Evolutionary conservation across 2,888 invertebrate genomes (phyloP), one percentile per base, ranked within the genome.

Genomic region (Cephalotes varians): DNA sequence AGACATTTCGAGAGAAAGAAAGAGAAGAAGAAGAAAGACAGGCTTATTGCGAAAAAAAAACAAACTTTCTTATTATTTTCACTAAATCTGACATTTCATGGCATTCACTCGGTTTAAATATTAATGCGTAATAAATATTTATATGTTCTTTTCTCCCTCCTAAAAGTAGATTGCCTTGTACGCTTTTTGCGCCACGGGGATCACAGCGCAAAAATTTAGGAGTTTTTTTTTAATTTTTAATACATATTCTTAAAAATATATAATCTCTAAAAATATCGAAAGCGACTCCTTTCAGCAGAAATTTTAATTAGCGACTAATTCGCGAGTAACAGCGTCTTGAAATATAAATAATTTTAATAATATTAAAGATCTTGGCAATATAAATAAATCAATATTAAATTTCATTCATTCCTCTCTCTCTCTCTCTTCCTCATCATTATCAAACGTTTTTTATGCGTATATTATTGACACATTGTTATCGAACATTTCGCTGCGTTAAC

Each of bases 61-160:
- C 34, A 9, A 9, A 64, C 40, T 64, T 64, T 25, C 64, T 44
- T 44, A 44, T 18, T 62, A 21, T 62, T 62, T 62, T 62, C 64
- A 44, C 28, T 25, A 21, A 34, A 25, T 34, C 0, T 25, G 0
- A 49, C 34, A 18, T 34, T 51, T 34, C 10, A 18, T 71, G 5
- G 0, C 1, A 18, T 18, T 28, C 12, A n/a, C n/a, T n/a, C 15
- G 15, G 0, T 12, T 37, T 62, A 62, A 18, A 18, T 25, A 31
- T 69, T 15, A 34, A 54, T 25, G 6, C 21, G 10, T 10, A 18
- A 71, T 71, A 56, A 71, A 56, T 56, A 71, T 56, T 56, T 25
- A 71, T 18, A 18, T 18, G 18, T 37, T 12, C 18, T 37, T 49
- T 56, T 37, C 21, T 37, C 12, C 18, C 54, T 6, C 6, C 6